Evolutionary conservation across 2,888 invertebrate genomes (phyloP), one percentile per base, ranked within the genome.

Genomic region (Cheilosia pagana): DNA sequence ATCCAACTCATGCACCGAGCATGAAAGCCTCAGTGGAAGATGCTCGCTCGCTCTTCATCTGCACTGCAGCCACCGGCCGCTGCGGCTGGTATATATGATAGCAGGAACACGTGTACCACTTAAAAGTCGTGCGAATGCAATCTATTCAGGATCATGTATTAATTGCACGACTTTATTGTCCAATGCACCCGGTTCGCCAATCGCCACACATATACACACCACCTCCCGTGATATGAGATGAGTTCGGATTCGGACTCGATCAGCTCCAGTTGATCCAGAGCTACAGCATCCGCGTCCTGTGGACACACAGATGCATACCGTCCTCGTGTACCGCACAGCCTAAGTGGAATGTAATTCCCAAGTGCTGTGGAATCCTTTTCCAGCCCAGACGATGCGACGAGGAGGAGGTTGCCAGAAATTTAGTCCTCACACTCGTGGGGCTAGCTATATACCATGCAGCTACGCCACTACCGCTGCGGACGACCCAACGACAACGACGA

Each of bases 61-160:
- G 14, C 39, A 41, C 62, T 10, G 48, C 55, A 70, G 35, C 71
- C 28, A 57, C 70, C 31, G 52, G 35, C 60, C 28, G 63, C 70
- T 35, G 52, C 31, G 65, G 31, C 60, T 68, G n/a, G 14, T 19
- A 25, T 67, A 60, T 74, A 59, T 79, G 83, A 83, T 83, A 78
- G 68, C 63, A 74, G 79, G 74, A 88, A 89, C 89, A 89, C 89
- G 88, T 89, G 89, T 89, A 88, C 88, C 88, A 88, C 88, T 88
- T 87, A 82, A 88, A 88, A 89, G 88, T 89, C 89, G 89, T 89
- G 89, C 89, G 88, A 88, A 87, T 87, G 88, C 88, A 88, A 89
- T 89, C 89, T 88, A 87, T 88, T 88, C 88, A 87, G 87, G 88
- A 89, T 89, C 89, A 89, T 89, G 89, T 89, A 89, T 89, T 89